Evolutionary conservation across 2,888 invertebrate genomes (phyloP).

Genomic region (Meloe dianella): DNA sequence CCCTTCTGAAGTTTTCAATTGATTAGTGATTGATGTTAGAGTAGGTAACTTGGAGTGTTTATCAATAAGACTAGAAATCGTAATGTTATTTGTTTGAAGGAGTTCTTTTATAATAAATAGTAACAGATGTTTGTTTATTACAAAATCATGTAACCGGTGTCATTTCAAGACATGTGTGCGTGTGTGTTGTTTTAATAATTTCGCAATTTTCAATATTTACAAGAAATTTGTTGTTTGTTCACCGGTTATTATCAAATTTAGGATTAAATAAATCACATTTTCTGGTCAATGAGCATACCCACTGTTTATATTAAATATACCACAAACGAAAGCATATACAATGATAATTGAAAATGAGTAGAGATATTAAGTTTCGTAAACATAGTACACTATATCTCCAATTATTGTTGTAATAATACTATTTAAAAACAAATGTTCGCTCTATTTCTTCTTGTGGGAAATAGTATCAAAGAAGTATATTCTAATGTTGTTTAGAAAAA

Average conservation of each 20-base stretch:
- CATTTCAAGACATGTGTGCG: neutral
- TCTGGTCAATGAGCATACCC: conserved; percentile 18
- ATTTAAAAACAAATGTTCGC: neutral
- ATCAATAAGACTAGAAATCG: neutral
- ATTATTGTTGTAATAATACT: neutral
- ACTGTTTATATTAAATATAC: conserved; percentile 20
- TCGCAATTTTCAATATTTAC: neutral
- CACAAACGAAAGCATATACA: conserved; percentile 18
- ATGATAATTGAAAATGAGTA: conserved; percentile 14
- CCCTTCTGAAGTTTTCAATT: neutral
- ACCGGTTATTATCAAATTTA: conserved; percentile 1
- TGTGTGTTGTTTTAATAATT: neutral
- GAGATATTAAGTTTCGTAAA: conserved; percentile 1
- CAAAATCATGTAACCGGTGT: neutral
- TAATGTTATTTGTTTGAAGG: too few relatives aligned
- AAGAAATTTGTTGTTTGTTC: conserved; percentile 8
- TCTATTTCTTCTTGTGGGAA: neutral
- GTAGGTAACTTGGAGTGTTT: neutral
- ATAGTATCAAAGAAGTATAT: too few relatives aligned
- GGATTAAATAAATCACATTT: conserved; percentile 2
- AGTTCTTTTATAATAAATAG: neutral
- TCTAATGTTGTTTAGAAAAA: too few relatives aligned
- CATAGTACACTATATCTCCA: neutral
- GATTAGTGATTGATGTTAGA: neutral
- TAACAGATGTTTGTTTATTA: conserved; percentile 8